Conservation (phyloP, 2,797 vertebrate genomes). For the Characodon lateralis region DNA sequence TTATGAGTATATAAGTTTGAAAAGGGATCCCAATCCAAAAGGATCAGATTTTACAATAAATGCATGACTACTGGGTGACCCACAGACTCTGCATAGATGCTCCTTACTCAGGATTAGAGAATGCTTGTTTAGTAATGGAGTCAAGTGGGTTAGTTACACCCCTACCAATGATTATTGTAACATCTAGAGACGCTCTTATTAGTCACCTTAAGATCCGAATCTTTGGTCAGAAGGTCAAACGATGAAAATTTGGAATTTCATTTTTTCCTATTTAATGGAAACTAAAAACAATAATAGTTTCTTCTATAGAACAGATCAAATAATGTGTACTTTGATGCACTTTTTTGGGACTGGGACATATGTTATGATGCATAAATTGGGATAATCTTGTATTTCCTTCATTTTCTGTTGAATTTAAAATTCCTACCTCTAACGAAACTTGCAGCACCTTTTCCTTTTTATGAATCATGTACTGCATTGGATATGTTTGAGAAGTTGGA, state of each 20-base stretch:
- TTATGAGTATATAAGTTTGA: background rate
- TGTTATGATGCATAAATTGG: background rate
- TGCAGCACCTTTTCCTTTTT: background rate
- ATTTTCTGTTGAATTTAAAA: too few relatives aligned
- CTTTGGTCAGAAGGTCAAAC: too few relatives aligned
- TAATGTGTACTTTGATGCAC: background rate
- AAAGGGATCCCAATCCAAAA: background rate
- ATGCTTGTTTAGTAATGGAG: background rate
- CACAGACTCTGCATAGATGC: background rate
- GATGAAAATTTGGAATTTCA: too few relatives aligned
- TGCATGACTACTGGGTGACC: background rate
- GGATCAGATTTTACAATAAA: background rate
- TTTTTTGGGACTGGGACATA: background rate
- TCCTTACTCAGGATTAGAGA: background rate
- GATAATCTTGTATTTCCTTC: background rate
- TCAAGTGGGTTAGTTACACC: background rate
- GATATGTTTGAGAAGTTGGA: background rate
- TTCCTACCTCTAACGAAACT: too few relatives aligned
- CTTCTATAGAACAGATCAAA: background rate
- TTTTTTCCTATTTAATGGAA: too few relatives aligned
- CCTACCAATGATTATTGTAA: background rate
- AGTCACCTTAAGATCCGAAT: background rate
- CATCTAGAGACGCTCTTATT: background rate
- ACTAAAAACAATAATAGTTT: background rate
- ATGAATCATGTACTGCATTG: background rate